Base-by-base conservation (phyloP, 2,797 vertebrate genomes). In the Enteromius anoplus region DNA sequence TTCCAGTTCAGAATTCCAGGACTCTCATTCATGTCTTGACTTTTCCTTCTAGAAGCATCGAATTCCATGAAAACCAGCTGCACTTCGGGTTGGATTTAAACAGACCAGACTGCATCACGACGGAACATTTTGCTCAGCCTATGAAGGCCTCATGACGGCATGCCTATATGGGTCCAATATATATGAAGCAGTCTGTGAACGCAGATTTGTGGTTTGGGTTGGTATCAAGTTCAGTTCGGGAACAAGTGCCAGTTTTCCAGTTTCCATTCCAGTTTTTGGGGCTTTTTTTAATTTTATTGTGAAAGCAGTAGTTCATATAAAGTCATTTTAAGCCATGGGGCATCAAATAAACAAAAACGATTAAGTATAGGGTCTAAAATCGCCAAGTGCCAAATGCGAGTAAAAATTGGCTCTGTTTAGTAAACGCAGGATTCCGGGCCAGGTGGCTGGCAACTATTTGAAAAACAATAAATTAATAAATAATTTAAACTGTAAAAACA, bases 21-120 rank as follows among this genome's bases (percentile, higher is more conserved):
- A 71, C 82, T 83, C 81, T 78, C 81, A 83, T 83, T 83, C 75
- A 83, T 49, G 75, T 83, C 75, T 60, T 83, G 26, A 78, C 75
- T 83, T 37, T 83, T 83, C 29, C 65, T 70, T 77, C 73, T 69
- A 58, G 64, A 69, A 69, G 23, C 65, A 49, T 83, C 26, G 5
- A 60, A 78, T 83, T 78, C 66, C 82, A 51, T 83, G n/a, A 77
- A 78, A 78, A 83, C 72, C 81, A 78, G 55, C 82, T 83, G 82
- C 66, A 78, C 3, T 47, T 83, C 11, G 65, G 40, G 40, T 78
- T 70, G 42, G 53, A 17, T 71, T 78, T 78, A 83, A 83, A 78
- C 66, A 40, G 75, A 55, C 75, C 40, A 78, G 60, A 78, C 53
- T 71, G 53, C 14, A 49, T 70, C 29, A 62, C 29, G 10, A 70